Evolutionary conservation across 2,113 vertebrate genomes (phyloP), one percentile per base, ranked within the genome.

Genomic region (Isurus oxyrinchus): DNA sequence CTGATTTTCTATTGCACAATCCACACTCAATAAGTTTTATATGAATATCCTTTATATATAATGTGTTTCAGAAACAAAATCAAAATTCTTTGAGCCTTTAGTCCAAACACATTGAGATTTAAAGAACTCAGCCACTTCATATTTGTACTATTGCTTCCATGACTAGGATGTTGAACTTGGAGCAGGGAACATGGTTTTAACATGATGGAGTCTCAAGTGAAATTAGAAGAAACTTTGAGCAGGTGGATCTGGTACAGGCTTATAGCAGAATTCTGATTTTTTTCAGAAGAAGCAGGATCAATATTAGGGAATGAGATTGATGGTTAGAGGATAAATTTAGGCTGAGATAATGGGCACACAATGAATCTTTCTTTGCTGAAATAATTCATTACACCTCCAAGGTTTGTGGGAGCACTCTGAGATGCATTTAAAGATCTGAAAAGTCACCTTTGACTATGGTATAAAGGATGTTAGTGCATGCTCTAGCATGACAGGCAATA

Each of bases 391-490:
- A 63, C 10, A 93, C 19, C 59, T 63, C 59, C 63, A 59, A 63
- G n/a, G n/a, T 63, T 94, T 94, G 19, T 63, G 90, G 90, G 35
- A 94, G n/a, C 31, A 93, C 59, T n/a, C 16, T 93, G 90, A 61
- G 35, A 93, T 40, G 40, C 19, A 21, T n/a, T 93, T 61, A 40
- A 63, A 40, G 35, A 93, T 93, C 90, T 61, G 59, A 61, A 61
- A 40, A 13, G 31, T 93, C 35, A 4, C 31, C 7, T 21, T 61
- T 61, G 57, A 63, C n/a, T 94, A 57, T 55, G 55, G 3, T 61
- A 91, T 91, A 35, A 91, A 61, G 88, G 61, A n/a, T 63, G 35
- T 44, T 94, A 94, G 57, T 94, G n/a, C n/a, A 40, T 63, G 87
- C 31, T 90, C 27, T 27, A 90, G 27, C 27, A 59, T 67, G 67